Base-by-base conservation (phyloP, 2,113 vertebrate species). In the Lanius collurio region DNA sequence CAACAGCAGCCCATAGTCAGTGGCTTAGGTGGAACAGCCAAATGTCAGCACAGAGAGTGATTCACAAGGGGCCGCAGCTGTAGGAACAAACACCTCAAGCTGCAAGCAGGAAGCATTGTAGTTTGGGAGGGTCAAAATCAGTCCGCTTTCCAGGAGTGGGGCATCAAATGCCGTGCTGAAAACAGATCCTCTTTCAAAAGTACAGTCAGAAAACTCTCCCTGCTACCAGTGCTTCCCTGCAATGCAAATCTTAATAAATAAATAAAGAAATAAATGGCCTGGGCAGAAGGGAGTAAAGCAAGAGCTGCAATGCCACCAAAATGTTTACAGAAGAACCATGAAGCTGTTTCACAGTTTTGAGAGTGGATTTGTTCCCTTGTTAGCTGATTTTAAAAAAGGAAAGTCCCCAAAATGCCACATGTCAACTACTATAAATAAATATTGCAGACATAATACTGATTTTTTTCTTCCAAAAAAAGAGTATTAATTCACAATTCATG, bases 371-470 rank as follows among this genome's bases (percentile, higher is more conserved):
- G 44, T 55, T 94, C 64, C 44, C 52, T 87, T 1, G 3, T 47
- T 83, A 86, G 23, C 64, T 83, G 52, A 75, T 59, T 93, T 90
- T 4, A 37, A 73, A 73, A 83, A 73, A 81, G 15, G 33, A 83
- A 75, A 83, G 50, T 90, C 68, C 47, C 80, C 39, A 44, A 81
- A 78, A 56, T 92, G 78, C 56, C 75, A 79, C 79, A 93, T 91
- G 89, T 85, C 87, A 94, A 37, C 26, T 84, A 44, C 60, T 91
- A 89, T 60, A 95, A 94, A 93, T 90, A 90, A 90, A 80, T 37
- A 9, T 65, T 89, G 47, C 55, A 86, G 33, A 27, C 17, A 50
- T 37, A 92, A 86, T 93, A 83, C 27, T 67, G 21, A 20, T 83
- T 69, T 80, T 31, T 42, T 88, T 50, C n/a, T 88, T 90, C 44